A percentile compares a stretch with the other conserved stretches of the same genome.
phyloP scores from a whole-genome alignment of 2,797 vertebrate species.

The Oreochromis grahami region DNA sequence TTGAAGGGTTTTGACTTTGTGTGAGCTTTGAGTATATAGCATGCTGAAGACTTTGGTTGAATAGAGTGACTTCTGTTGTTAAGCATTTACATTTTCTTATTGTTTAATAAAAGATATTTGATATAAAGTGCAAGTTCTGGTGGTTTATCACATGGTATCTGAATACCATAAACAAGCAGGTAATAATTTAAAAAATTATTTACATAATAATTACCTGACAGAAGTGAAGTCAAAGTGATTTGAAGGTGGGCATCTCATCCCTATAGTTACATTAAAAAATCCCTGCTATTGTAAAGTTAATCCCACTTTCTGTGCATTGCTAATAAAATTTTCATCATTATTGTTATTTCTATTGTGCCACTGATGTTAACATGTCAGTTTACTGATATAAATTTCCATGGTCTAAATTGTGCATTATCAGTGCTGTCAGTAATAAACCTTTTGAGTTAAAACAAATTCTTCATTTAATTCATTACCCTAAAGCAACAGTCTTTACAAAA shows the following conservation, averaged over 20 bases:
- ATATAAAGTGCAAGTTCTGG: neutral
- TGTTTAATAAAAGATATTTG: slow-evolving; percentile 15
- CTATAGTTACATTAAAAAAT: neutral
- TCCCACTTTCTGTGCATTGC: neutral
- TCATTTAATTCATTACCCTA: neutral
- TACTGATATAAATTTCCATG: neutral
- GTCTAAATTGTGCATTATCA: neutral
- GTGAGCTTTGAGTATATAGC: neutral
- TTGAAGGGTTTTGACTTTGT: neutral
- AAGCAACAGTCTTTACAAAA: neutral
- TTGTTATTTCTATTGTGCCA: neutral
- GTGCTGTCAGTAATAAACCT: neutral
- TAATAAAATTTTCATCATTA: neutral
- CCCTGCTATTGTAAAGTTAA: neutral
- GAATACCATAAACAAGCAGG: neutral
- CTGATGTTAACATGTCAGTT: neutral
- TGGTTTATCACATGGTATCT: neutral
- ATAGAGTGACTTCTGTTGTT: neutral
- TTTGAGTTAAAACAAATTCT: neutral
- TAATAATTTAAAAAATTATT: neutral
- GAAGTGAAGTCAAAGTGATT: neutral
- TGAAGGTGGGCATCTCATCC: neutral
- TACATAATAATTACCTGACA: neutral
- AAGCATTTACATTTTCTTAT: neutral
- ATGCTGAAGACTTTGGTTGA: neutral